A percentile compares a stretch with the other conserved stretches of the same genome.
Conservation (phyloP, 2,113 vertebrate species). For the Promerops cafer region DNA sequence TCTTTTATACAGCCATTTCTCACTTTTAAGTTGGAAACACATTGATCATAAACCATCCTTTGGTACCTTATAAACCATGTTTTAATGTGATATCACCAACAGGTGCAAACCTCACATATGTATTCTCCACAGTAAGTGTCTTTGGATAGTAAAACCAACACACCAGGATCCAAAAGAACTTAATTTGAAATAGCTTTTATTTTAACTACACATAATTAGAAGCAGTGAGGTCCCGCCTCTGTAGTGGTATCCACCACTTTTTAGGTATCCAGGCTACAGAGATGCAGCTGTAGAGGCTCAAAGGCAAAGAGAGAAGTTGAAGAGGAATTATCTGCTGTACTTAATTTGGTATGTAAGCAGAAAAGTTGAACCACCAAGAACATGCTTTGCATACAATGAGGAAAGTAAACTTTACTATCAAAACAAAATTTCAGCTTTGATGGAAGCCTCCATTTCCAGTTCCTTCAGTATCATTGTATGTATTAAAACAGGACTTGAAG, state of each 20-base stretch:
- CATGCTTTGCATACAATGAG: not conserved
- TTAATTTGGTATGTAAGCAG: not conserved
- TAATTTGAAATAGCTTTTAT: not conserved
- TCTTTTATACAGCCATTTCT: not conserved
- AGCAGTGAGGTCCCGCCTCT: not conserved
- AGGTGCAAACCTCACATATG: not conserved
- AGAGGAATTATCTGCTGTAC: not conserved
- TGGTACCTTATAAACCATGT: not conserved
- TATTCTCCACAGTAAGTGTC: not conserved
- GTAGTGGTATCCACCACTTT: not conserved
- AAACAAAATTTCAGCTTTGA: not conserved
- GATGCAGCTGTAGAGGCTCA: not conserved
- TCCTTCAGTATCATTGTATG: not conserved
- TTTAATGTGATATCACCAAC: not conserved
- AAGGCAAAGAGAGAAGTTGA: not conserved
- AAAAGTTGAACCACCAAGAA: not conserved
- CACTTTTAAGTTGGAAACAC: not conserved
- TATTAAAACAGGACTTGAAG: not conserved
- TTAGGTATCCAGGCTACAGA: not conserved
- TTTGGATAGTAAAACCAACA: not conserved
- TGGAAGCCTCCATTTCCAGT: accelerated
- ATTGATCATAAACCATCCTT: not conserved
- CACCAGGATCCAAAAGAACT: not conserved
- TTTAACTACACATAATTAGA: not conserved
- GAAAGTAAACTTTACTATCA: not conserved